Evolutionary conservation across 37 sponge, comb jelly and placozoan genomes (phyloP).

Genomic region (Bolinopsis microptera): DNA sequence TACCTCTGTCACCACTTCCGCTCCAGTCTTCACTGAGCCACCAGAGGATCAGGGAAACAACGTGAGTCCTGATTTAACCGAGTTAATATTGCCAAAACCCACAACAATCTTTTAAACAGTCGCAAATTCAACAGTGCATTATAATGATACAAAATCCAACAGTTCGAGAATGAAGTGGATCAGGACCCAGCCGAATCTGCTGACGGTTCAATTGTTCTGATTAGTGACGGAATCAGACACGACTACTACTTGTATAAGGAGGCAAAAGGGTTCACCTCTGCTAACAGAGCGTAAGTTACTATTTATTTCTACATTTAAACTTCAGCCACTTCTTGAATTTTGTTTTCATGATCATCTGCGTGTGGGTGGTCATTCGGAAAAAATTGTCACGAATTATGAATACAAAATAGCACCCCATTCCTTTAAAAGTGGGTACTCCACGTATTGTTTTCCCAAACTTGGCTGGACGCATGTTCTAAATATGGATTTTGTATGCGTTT

Average conservation of each 20-base stretch:
- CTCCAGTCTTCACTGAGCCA: background rate
- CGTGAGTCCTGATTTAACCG: background rate
- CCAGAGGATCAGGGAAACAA: background rate
- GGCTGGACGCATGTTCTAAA: too few species aligned
- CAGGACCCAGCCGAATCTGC: background rate
- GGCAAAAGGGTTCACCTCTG: conserved; percentile 14
- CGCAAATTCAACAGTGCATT: too few species aligned
- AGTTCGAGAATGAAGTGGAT: background rate
- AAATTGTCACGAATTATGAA: too few species aligned
- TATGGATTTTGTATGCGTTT: too few species aligned
- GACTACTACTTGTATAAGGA: conserved; percentile 57
- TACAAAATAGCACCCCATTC: too few species aligned
- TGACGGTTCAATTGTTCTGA: background rate
- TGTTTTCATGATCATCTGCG: background rate
- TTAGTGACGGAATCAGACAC: conserved; percentile 39
- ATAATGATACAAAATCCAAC: too few species aligned
- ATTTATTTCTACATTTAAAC: background rate
- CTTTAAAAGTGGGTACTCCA: too few species aligned
- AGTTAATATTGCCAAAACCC: too few species aligned
- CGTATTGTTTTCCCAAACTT: too few species aligned
- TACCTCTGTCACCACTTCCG: background rate
- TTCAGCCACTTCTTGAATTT: background rate
- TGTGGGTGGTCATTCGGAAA: too few species aligned
- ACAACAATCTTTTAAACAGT: too few species aligned
- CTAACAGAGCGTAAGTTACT: conserved; percentile 59